These are phyloP conservation scores for Dryobotodes eremita DNA, from an alignment of 2,888 invertebrate species.

Conservation along the genomic window DNA sequence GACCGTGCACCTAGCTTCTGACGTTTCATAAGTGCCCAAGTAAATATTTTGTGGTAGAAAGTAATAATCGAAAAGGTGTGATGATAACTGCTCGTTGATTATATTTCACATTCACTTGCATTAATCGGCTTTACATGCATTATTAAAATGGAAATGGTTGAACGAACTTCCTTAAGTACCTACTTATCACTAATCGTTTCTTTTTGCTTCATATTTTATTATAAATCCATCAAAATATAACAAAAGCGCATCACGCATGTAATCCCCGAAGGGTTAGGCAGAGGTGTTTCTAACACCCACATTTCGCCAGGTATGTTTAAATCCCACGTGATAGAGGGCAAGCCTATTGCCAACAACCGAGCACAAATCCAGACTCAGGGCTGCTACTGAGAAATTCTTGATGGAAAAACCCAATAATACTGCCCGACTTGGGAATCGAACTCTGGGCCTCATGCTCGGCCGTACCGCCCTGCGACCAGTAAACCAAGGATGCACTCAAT, in stretches of 20 bases:
- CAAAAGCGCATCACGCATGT: too few relatives aligned
- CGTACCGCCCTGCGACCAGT: background rate
- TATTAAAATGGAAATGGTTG: constrained; percentile 26
- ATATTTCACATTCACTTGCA: constrained; percentile 18
- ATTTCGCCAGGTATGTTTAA: background rate
- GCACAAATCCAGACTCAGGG: too few relatives aligned
- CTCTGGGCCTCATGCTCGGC: background rate
- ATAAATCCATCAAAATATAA: background rate
- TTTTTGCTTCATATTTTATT: background rate
- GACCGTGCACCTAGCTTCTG: background rate
- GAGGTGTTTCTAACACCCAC: background rate
- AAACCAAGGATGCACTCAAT: too few relatives aligned
- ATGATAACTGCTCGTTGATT: background rate
- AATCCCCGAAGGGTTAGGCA: background rate
- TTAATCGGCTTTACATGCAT: constrained; percentile 4
- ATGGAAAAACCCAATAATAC: too few relatives aligned
- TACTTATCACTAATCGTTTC: background rate
- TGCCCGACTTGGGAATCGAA: background rate
- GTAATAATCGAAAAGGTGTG: background rate
- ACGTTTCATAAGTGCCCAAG: background rate
- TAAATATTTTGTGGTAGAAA: background rate
- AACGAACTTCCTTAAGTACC: constrained; percentile 33
- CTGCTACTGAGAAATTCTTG: too few relatives aligned
- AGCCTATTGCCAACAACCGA: background rate
- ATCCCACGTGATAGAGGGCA: background rate